These are phyloP conservation scores for Papilio gigon DNA, from an alignment of 2,888 invertebrate species.

Conservation along the genomic window DNA sequence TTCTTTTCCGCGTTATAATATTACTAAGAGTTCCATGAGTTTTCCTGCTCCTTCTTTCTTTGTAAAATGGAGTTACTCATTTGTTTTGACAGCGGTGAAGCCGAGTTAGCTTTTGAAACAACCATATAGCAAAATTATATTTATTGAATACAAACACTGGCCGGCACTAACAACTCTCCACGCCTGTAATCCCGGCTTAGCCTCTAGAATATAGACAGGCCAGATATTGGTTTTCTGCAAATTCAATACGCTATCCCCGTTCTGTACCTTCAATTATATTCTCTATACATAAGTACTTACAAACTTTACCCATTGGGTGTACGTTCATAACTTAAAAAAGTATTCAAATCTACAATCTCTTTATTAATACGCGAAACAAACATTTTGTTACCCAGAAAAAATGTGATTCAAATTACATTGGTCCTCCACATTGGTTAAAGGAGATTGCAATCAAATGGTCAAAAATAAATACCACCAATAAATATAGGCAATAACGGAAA, in stretches of 20 bases:
- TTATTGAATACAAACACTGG: slow-evolving; percentile 13
- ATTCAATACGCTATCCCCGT: not conserved
- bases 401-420: too few species aligned
- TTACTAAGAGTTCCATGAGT: too few species aligned
- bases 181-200: slow-evolving; percentile 9
- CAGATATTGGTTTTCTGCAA: not conserved
- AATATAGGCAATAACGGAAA: not conserved
- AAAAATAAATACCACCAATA: too few species aligned
- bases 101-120: not conserved
- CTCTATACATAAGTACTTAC: not conserved
- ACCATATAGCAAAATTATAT: not conserved
- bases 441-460: too few species aligned
- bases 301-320: not conserved
- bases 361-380: too few species aligned
- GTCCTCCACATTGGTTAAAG: too few species aligned
- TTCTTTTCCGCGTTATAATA: too few species aligned
- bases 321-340: too few species aligned
- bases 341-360: too few species aligned
- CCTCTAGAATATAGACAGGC: slow-evolving; percentile 3
- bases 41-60: not conserved
- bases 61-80: not conserved
- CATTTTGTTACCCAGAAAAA: too few species aligned
- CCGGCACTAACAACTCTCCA: not conserved
- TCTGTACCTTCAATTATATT: not conserved
- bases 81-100: not conserved